A percentile compares a stretch with the other conserved stretches of the same genome.
Conservation (phyloP, 2,888 invertebrate species). For the Physocephala rufipes region DNA sequence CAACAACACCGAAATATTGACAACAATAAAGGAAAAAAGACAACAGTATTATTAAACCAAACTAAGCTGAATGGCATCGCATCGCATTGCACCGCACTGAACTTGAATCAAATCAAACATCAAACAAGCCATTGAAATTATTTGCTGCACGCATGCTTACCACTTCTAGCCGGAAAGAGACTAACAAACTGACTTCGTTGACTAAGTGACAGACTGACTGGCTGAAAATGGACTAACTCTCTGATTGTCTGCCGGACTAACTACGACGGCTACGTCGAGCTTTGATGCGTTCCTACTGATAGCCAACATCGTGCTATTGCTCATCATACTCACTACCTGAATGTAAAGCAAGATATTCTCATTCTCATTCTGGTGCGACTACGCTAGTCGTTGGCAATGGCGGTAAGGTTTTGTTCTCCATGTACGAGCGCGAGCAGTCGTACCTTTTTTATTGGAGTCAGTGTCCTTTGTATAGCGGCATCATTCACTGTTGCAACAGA, state of each 20-base stretch:
- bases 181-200: background rate
- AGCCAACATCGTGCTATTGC: background rate
- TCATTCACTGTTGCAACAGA: no score
- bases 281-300: background rate
- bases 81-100: background rate
- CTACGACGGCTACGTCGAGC: background rate
- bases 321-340: slow-evolving; percentile 12
- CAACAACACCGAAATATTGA: slow-evolving; percentile 33
- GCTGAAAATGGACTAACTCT: no score
- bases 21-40: no score
- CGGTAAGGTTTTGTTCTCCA: no score
- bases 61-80: background rate
- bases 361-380: background rate
- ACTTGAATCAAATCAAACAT: background rate
- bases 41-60: background rate
- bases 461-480: slow-evolving; percentile 24
- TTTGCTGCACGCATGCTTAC: slow-evolving; percentile 26
- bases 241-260: background rate
- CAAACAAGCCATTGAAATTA: background rate
- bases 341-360: background rate
- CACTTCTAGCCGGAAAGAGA: background rate
- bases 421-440: background rate
- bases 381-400: no score
- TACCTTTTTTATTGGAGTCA: slow-evolving; percentile 4
- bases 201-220: no score